Base-by-base conservation (phyloP, 2,797 vertebrate species). In the Danio jaintianensis region DNA sequence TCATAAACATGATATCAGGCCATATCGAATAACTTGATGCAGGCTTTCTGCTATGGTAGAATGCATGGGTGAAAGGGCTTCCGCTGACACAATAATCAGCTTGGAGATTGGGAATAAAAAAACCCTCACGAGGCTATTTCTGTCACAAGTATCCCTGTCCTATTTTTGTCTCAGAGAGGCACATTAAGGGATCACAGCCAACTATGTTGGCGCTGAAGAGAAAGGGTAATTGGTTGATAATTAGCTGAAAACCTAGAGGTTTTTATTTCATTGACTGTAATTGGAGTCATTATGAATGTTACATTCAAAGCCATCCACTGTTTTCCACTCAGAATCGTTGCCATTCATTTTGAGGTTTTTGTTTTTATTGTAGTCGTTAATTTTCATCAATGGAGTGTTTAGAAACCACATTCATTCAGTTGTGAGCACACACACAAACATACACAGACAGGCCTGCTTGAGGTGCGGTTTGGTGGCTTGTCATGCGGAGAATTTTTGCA, bases 1-100 rank as follows among this genome's bases (percentile, higher is more conserved):
- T 71, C 47, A 71, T 71, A 71, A 71, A 71, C 77, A 63, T 63
- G 67, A 79, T 53, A 52, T 79, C 77, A 62, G 56, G 13, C 55
- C 45, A 63, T 62, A 79, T 63, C 6, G 38, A 63, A 52, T 71
- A 61, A 52, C n/a, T 8, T 79, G 8, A 61, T 0, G 4, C 62
- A 58, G 22, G 42, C 22, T 61, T 38, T 4, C 16, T 6, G 4
- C 10, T 78, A 13, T 58, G 22, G 50, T 53, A 55, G 20, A 76
- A 13, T 66, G 48, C 13, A 50, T 45, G 45, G 62, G 62, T 76
- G 50, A 76, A 76, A 76, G 20, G 52, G 67, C 56, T 79, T 69
- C 38, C 43, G 67, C 56, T 79, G 58, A 63, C 47, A 78, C 36
- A 4, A 15, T 53, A 79, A 63, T 72, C 47, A 45, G 8, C 38